These are phyloP conservation scores for Pammene fasciana DNA, from an alignment of 2,888 invertebrate species.

Conservation along the genomic window DNA sequence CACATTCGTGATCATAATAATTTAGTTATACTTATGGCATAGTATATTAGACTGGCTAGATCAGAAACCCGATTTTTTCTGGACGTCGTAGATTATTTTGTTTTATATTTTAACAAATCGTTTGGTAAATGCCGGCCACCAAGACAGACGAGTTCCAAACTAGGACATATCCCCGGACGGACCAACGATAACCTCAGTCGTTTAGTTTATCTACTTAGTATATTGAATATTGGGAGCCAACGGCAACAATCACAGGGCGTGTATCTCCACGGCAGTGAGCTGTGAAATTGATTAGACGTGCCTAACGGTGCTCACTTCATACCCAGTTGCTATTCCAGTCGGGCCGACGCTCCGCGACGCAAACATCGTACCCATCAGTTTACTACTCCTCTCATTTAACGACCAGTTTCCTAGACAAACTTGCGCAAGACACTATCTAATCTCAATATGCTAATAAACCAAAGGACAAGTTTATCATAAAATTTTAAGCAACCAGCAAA, in stretches of 20 bases:
- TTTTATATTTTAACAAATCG: no score
- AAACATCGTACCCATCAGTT: neutral
- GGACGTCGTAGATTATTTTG: no score
- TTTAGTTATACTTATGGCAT: no score
- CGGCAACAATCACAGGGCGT: constrained; percentile 15
- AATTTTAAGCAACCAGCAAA: constrained; percentile 20
- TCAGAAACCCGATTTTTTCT: no score
- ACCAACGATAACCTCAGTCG: constrained; percentile 3
- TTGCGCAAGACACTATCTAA: constrained; percentile 19
- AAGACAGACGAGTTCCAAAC: neutral
- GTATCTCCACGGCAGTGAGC: neutral
- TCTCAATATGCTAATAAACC: constrained; percentile 31
- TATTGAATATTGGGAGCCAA: neutral
- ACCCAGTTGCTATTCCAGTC: constrained; percentile 10
- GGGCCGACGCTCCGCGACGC: neutral
- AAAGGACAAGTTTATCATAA: constrained; percentile 29
- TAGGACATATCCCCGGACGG: neutral
- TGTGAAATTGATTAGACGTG: constrained; percentile 23
- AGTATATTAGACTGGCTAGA: no score
- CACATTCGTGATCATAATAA: no score
- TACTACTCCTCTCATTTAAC: neutral
- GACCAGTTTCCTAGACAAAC: neutral
- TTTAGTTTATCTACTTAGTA: neutral
- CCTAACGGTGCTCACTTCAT: constrained; percentile 13
- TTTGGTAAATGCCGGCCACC: neutral